A percentile compares a stretch with the other conserved stretches of the same genome.
phyloP scores from a whole-genome alignment of 2,113 vertebrate species.

The Poeciliopsis retropinna region DNA sequence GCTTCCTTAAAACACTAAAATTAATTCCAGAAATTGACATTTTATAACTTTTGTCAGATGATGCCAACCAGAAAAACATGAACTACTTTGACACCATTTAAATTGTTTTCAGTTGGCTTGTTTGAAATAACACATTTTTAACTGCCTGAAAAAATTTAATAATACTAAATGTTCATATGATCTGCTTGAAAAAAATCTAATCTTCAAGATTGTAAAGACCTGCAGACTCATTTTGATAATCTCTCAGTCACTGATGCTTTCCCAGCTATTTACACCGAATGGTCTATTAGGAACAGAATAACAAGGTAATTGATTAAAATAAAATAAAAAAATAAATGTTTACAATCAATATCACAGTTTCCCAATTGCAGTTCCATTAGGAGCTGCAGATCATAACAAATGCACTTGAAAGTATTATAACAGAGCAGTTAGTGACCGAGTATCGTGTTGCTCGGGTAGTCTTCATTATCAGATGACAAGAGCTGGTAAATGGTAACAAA shows the following conservation, averaged over 20 bases:
- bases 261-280: background rate
- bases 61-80: background rate
- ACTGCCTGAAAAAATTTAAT: too few relatives aligned
- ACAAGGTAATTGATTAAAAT: background rate
- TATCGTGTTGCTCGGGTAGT: conserved; percentile 56
- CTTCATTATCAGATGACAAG: conserved; percentile 66
- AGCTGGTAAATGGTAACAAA: conserved; percentile 70
- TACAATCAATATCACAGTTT: conserved; percentile 10
- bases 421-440: background rate
- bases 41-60: background rate
- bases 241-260: background rate
- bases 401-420: conserved; percentile 40
- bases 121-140: background rate
- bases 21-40: too few relatives aligned
- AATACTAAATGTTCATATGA: too few relatives aligned
- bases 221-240: background rate
- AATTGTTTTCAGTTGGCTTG: background rate
- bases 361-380: conserved; percentile 9
- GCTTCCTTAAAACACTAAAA: too few relatives aligned
- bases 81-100: background rate
- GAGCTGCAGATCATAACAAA: background rate
- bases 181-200: too few relatives aligned
- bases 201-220: too few relatives aligned
- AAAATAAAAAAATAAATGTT: conserved; percentile 1
- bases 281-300: background rate